Percentiles rank a stretch among this genome's conserved stretches.
phyloP scores from a whole-genome alignment of 2,888 invertebrate species.

The Mayetiola destructor region DNA sequence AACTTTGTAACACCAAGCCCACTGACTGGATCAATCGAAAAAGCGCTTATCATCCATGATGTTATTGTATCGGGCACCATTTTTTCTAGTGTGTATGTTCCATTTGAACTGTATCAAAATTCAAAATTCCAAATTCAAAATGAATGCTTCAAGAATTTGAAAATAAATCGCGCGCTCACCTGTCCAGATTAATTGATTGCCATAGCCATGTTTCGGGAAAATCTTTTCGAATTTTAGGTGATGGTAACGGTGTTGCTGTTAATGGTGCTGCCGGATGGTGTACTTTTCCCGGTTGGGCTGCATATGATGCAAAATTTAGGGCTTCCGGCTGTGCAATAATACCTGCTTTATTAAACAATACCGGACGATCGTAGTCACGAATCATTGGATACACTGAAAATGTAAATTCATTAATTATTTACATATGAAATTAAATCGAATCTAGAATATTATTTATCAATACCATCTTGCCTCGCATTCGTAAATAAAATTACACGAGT shows the following conservation, averaged over 20 bases:
- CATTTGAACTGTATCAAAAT: background rate
- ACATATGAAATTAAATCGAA: background rate
- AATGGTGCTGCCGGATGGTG: background rate
- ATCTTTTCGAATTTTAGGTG: slow-evolving; percentile 16
- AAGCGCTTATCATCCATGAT: slow-evolving; percentile 71
- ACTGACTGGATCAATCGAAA: slow-evolving; percentile 58
- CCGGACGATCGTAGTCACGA: background rate
- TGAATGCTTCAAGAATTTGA: background rate
- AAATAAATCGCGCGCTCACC: background rate
- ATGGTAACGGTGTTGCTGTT: background rate
- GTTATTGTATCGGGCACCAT: slow-evolving; percentile 70
- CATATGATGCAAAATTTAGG: background rate
- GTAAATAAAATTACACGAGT: background rate
- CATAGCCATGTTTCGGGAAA: slow-evolving; percentile 21
- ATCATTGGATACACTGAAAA: slow-evolving; percentile 2
- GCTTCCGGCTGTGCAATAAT: background rate
- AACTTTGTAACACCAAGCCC: slow-evolving; percentile 63
- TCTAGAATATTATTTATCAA: background rate
- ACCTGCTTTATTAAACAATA: slow-evolving; percentile 7
- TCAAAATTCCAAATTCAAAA: background rate
- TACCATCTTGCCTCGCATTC: slow-evolving; percentile 4
- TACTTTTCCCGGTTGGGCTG: background rate
- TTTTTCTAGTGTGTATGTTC: slow-evolving; percentile 35
- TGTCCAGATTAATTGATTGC: slow-evolving; percentile 30
- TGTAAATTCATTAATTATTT: background rate